Conservation (phyloP, 2,797 vertebrate species). For the Scarus forsteni region DNA sequence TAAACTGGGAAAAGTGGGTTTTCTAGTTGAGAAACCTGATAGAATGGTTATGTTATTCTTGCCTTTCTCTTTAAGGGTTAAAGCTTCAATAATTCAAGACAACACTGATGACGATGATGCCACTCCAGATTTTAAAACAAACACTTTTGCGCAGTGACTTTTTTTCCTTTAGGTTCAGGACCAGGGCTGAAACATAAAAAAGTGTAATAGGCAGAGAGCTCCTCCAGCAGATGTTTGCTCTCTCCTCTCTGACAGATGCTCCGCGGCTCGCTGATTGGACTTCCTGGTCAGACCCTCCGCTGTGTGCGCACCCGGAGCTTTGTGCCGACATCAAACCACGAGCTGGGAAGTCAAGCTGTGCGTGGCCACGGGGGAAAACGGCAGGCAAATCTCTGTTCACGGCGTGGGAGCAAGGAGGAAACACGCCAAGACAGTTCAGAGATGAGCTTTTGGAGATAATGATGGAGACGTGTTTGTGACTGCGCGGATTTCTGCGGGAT, state of each 20-base stretch:
- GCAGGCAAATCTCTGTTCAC: slow-evolving; percentile 32
- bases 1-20: no score
- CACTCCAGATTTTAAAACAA: not conserved
- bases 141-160: no score
- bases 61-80: no score
- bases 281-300: slow-evolving; percentile 41
- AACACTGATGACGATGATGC: not conserved
- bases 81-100: no score
- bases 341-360: slow-evolving; percentile 60
- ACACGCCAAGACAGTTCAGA: slow-evolving; percentile 9
- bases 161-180: no score
- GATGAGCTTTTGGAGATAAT: slow-evolving; percentile 1
- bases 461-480: slow-evolving; percentile 26
- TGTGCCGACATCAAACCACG: slow-evolving; percentile 61
- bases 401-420: slow-evolving; percentile 9
- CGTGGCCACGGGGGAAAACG: slow-evolving; percentile 17
- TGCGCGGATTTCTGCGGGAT: slow-evolving; percentile 42
- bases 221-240: not conserved
- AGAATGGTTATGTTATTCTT: no score
- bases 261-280: slow-evolving; percentile 42
- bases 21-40: no score
- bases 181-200: not conserved
- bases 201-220: not conserved
- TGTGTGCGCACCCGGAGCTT: slow-evolving; percentile 47
- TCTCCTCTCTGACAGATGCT: slow-evolving; percentile 29